Conservation (phyloP, 2,113 vertebrate genomes). For the Melanocharis versteri region DNA sequence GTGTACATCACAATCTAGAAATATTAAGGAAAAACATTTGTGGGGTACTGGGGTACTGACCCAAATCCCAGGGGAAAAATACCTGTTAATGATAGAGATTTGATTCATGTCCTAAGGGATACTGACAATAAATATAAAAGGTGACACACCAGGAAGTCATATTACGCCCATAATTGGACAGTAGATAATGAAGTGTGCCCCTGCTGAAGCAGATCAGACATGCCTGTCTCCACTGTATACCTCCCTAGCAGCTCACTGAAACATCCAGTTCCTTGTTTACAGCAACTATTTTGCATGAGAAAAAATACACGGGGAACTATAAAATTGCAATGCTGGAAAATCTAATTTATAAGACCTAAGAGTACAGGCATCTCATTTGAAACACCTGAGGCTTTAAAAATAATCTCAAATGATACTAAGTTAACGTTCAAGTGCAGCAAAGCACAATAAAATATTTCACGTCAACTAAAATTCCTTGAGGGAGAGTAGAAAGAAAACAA, state of each 20-base stretch:
- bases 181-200: neutral
- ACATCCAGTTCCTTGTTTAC: neutral
- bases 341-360: neutral
- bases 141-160: neutral
- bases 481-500: neutral
- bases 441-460: neutral
- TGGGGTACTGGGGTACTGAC: neutral
- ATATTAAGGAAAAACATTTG: accelerated
- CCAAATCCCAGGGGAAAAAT: neutral
- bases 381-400: neutral
- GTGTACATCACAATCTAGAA: neutral
- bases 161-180: neutral
- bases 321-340: neutral
- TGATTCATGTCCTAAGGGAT: neutral
- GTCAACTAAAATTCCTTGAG: neutral
- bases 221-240: neutral
- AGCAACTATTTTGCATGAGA: neutral
- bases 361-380: neutral
- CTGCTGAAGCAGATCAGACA: neutral
- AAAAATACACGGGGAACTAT: neutral
- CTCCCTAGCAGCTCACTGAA: neutral
- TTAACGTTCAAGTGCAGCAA: neutral
- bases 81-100: neutral
- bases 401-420: neutral
- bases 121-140: neutral